phyloP scores from a whole-genome alignment of 1,140 invertebrate species.

The Pseudomyrmex sp. region DNA sequence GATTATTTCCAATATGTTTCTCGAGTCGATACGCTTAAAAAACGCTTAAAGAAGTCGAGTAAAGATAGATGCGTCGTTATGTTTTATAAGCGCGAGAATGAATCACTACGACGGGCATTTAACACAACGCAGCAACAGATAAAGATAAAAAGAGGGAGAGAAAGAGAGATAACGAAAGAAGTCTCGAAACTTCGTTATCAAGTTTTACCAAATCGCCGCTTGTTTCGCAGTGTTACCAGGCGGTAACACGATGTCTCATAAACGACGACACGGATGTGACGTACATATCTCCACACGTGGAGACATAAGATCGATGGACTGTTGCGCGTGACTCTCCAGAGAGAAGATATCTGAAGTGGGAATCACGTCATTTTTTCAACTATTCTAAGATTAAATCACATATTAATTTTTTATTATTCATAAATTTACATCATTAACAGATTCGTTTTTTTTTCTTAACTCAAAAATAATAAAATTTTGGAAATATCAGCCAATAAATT shows the following conservation, averaged over 20 bases:
- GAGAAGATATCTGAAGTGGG: not conserved
- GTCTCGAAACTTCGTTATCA: constrained; percentile 32
- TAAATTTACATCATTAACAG: not conserved
- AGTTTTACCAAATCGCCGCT: constrained; percentile 39
- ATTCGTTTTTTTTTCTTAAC: not conserved
- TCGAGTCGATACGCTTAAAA: constrained; percentile 9
- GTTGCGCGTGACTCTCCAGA: not conserved
- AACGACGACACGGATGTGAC: constrained; percentile 46
- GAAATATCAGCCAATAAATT: too few relatives aligned
- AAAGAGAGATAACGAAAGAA: constrained; percentile 31
- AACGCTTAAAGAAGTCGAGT: constrained; percentile 22
- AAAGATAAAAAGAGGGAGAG: not conserved
- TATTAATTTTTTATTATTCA: not conserved
- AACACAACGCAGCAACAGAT: constrained; percentile 4
- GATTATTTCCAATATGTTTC: not conserved
- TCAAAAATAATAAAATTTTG: not conserved
- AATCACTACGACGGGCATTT: constrained; percentile 35
- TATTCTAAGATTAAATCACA: not conserved
- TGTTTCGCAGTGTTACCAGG: constrained; percentile 13
- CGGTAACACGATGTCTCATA: constrained; percentile 39
- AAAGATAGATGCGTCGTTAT: constrained; percentile 23
- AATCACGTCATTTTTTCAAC: not conserved
- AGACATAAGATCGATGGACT: constrained; percentile 24
- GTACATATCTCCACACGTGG: constrained; percentile 21
- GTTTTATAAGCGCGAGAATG: constrained; percentile 47